Percentiles rank a stretch among this genome's conserved stretches.
Evolutionary conservation across 2,888 invertebrate genomes (phyloP).

Genomic region (Euproctis similis): DNA sequence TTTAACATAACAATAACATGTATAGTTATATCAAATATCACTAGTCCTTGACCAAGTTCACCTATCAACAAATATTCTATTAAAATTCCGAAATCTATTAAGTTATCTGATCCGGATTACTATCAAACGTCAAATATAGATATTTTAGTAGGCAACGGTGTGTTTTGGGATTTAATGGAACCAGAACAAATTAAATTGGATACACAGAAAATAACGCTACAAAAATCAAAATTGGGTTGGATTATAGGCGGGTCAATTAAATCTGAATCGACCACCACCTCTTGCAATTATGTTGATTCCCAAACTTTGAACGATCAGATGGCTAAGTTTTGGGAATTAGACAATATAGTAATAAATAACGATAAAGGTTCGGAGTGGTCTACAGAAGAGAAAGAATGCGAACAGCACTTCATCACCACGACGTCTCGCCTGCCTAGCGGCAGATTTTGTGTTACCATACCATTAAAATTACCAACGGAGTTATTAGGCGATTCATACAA

Average conservation of each 20-base stretch:
- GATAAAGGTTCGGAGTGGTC: background rate
- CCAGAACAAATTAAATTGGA: constrained; percentile 1
- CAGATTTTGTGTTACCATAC: constrained; percentile 1
- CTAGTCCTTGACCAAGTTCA: background rate
- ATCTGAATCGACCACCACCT: background rate
- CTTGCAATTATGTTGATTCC: background rate
- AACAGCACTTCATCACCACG: background rate
- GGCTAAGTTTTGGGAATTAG: background rate
- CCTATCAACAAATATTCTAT: background rate
- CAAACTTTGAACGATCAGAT: background rate
- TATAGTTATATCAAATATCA: background rate
- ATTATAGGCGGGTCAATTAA: background rate
- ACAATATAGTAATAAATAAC: background rate
- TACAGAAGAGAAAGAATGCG: constrained; percentile 1
- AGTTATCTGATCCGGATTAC: background rate
- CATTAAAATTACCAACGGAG: constrained; percentile 1
- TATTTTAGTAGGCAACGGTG: background rate
- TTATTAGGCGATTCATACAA: constrained; percentile 1
- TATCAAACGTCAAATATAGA: background rate
- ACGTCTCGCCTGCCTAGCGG: background rate
- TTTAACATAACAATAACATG: background rate
- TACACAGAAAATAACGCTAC: background rate
- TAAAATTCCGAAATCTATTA: background rate
- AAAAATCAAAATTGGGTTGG: constrained; percentile 2
- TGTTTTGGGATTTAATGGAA: constrained; percentile 2